Evolutionary conservation across 2,797 vertebrate species (phyloP), one percentile per base, ranked within the genome.

Genomic region (Carcharodon carcharias): DNA sequence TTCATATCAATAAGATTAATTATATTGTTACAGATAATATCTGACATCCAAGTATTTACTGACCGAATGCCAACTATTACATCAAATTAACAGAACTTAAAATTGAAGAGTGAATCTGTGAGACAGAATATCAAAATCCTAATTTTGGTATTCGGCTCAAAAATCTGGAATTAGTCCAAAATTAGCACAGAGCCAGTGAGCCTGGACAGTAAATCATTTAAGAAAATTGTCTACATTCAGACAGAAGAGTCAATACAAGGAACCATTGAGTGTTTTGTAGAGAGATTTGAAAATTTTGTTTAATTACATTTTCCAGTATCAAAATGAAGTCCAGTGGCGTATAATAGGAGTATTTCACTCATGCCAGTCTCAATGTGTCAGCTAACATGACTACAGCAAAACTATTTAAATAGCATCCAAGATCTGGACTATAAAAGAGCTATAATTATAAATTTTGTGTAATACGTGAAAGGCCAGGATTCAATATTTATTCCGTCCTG

Each of bases 141-240:
- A 35, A 56, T 77, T 95, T 95, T 95, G 69, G 31, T 35, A 73
- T 56, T 21, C 50, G n/a, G 16, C 67, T 69, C 94, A 95, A 95
- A 95, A 95, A 73, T 58, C 94, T 73, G 94, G 69, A 58, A 95
- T 58, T 77, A 95, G 14, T 58, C 94, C 54, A n/a, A 45, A 63
- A 23, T 50, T 67, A 71, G 35, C 40, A 54, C 16, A 56, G 45
- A 58, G 69, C 94, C 94, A 95, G 31, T 1, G 35, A 35, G 31
- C 58, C 50, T 77, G 69, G 28, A n/a, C 50, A n/a, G 31, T 56
- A 56, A 58, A 95, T 56, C 71, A 77, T 7, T 95, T 95, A 58
- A 31, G 9, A 95, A 26, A 95, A 28, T 92, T 95, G n/a, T 35
- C 28, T 95, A 73, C 16, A 56, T 28, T 56, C 50, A 92, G 89